Percentiles rank a stretch among this genome's conserved stretches.
phyloP scores from a whole-genome alignment of 2,888 invertebrate genomes.

The Caenorhabditis sp. region DNA sequence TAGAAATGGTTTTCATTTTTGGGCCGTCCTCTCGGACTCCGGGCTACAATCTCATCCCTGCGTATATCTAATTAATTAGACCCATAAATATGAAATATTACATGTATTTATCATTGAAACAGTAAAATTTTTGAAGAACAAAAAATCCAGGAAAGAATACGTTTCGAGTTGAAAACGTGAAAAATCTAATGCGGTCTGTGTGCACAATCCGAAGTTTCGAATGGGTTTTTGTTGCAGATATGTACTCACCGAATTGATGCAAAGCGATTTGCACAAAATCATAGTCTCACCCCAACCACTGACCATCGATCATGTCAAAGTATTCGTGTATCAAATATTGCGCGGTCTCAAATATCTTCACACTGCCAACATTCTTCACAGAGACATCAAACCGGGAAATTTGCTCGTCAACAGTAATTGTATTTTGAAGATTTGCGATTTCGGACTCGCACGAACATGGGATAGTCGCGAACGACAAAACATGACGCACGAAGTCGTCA shows the following conservation, averaged over 20 bases:
- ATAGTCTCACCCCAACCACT: conserved; percentile 99
- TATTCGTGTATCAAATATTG: conserved; percentile 99
- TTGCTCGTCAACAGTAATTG: conserved; percentile 98
- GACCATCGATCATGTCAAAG: conserved; percentile 99
- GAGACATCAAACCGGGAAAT: conserved; percentile 99
- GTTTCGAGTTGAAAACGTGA: no score
- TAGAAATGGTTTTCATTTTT: no score
- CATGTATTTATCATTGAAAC: no score
- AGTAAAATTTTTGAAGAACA: no score
- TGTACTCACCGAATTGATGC: conserved; percentile 98
- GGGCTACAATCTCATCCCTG: no score
- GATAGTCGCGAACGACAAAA: conserved; percentile 90
- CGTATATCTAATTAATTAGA: no score
- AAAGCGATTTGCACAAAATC: conserved; percentile 99
- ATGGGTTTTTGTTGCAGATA: conserved; percentile 78
- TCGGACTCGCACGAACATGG: conserved; percentile 95
- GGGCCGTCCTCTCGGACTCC: no score
- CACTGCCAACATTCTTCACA: conserved; percentile 94
- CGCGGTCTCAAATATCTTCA: conserved; percentile 98
- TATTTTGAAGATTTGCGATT: conserved; percentile 98
- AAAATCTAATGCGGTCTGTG: no score
- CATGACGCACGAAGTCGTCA: conserved; percentile 99
- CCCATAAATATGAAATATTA: no score
- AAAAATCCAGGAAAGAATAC: no score
- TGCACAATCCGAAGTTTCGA: background rate